phyloP scores from a whole-genome alignment of 2,888 invertebrate species.

The Choreutis nemorana region DNA sequence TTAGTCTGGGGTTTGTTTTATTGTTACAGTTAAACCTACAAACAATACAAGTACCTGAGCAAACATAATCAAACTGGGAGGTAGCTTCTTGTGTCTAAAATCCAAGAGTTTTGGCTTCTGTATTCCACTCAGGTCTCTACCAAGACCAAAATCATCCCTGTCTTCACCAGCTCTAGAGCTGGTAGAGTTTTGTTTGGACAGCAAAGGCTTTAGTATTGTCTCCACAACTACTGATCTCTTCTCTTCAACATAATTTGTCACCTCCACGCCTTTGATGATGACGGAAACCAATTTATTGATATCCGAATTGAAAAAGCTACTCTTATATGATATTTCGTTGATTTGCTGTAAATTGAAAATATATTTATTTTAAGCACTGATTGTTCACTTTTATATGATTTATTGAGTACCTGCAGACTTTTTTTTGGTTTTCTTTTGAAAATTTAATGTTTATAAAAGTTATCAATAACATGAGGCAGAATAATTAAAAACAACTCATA shows the following conservation, averaged over 20 bases:
- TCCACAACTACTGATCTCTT: slow-evolving; percentile 47
- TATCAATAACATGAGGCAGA: not conserved
- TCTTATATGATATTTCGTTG: slow-evolving; percentile 83
- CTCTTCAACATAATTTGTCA: slow-evolving; percentile 78
- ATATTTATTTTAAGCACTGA: not conserved
- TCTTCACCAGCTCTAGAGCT: slow-evolving; percentile 20
- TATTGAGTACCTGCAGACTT: too few species aligned
- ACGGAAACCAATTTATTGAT: slow-evolving; percentile 85
- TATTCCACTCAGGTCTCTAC: slow-evolving; percentile 20
- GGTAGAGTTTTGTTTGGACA: slow-evolving; percentile 52
- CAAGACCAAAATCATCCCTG: slow-evolving; percentile 18
- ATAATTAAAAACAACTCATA: slow-evolving; percentile 1
- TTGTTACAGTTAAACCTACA: too few species aligned
- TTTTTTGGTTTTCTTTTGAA: too few species aligned
- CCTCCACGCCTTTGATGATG: slow-evolving; percentile 80
- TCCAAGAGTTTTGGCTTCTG: slow-evolving; percentile 55
- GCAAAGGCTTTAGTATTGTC: slow-evolving; percentile 52
- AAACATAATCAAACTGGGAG: slow-evolving; percentile 81
- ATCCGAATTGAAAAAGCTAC: slow-evolving; percentile 88
- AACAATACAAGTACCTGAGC: slow-evolving; percentile 84
- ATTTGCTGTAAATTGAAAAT: slow-evolving; percentile 70
- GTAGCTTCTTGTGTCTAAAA: slow-evolving; percentile 78
- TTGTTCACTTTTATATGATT: not conserved
- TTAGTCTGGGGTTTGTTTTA: too few species aligned
- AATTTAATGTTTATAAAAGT: too few species aligned